Evolutionary conservation across 2,888 invertebrate genomes (phyloP).

Genomic region (Nomada goodeniana): DNA sequence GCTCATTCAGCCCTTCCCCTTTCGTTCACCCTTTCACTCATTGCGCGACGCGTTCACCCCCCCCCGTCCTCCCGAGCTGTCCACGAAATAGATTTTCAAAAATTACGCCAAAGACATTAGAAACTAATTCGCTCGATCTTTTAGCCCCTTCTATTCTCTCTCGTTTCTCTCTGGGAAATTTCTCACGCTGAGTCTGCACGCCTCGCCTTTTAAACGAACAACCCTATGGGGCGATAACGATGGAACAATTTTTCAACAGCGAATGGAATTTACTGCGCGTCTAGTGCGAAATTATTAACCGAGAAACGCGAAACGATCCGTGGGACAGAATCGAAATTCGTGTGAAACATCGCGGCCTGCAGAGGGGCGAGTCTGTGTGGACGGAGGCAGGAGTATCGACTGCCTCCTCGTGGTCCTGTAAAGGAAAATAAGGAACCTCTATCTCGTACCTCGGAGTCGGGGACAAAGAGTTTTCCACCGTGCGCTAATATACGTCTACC

Average conservation of each 20-base stretch:
- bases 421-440: conserved; percentile 15
- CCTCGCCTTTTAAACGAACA: conserved; percentile 32
- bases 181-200: conserved; percentile 23
- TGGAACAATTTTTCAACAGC: conserved; percentile 5
- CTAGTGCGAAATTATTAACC: conserved; percentile 30
- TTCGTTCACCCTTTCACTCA: not conserved
- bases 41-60: not conserved
- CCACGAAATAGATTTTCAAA: conserved; percentile 50
- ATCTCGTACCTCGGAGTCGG: conserved; percentile 28
- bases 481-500: not conserved
- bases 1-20: not conserved
- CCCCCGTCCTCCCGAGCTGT: conserved; percentile 6
- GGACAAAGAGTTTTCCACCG: conserved; percentile 14
- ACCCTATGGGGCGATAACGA: conserved; percentile 19
- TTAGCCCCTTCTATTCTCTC: conserved; percentile 16
- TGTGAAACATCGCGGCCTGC: conserved; percentile 33
- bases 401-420: conserved; percentile 59
- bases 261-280: conserved; percentile 38
- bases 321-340: conserved; percentile 10
- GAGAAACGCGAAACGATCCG: conserved; percentile 8
- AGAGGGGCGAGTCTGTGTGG: conserved; percentile 19
- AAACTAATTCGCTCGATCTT: conserved; percentile 46
- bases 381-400: conserved; percentile 77
- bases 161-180: conserved; percentile 8
- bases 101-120: conserved; percentile 41